Evolutionary conservation across 2,113 vertebrate genomes (phyloP), one percentile per base, ranked within the genome.

Genomic region (Globicephala melas): DNA sequence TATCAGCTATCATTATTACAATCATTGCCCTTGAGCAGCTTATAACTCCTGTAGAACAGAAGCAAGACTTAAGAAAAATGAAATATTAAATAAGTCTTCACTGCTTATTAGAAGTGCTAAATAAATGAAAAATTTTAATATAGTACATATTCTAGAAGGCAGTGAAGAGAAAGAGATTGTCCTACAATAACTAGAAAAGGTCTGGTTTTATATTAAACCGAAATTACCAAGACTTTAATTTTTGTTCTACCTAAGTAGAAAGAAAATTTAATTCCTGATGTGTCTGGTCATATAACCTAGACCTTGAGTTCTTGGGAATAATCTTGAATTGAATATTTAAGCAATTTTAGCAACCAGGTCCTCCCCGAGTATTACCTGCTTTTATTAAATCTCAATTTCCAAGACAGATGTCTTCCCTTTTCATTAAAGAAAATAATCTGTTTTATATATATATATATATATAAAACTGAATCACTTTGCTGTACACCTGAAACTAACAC

Each of bases 351-450:
- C 84, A 97, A 92, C 55, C 31, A 67, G 80, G n/a, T 38, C 94
- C 70, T 97, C 84, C 65, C 63, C 60, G 31, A 95, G 13, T 91
- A 58, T 85, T 96, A 96, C 80, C 94, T 96, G 33, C 50, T 95
- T 97, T 97, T 95, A 97, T 97, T 97, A 97, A 91, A 97, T 89
- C 94, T 98, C 95, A 92, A 53, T 97, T 97, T 97, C 80, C 79
- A 91, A 96, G 81, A 96, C 80, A 96, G 73, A 91, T 94, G 74
- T 94, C 89, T 97, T 94, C 65, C 58, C 33, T 95, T 96, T 97
- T 94, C 89, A 95, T 95, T 96, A 97, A 86, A 53, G 60, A 31
- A 26, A 28, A 47, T 23, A 58, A 80, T 80, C n/a, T 58, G 33
- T 8, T 3, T 0, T 6, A 25, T 23, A 21, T n/a, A 38, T 38